Evolutionary conservation across 2,888 invertebrate genomes (phyloP), one percentile per base, ranked within the genome.

Genomic region (Norana najaformis): DNA sequence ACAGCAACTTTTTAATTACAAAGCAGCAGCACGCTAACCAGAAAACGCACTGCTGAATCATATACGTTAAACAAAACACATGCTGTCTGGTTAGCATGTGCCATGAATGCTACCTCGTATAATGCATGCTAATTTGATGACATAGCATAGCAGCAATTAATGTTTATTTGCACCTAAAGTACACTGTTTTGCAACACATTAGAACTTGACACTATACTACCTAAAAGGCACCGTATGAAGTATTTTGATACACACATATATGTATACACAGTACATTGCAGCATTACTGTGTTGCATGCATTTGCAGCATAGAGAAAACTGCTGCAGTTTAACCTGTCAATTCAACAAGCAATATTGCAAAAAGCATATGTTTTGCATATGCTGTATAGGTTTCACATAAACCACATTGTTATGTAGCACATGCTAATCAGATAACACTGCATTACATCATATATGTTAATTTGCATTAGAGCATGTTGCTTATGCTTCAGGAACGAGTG

Each of bases 21-120:
- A 30, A 69, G 69, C 69, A 69, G 69, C 69, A 69, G 69, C n/a
- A 69, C n/a, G 69, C 69, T 69, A 69, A 69, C n/a, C 69, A 69
- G 69, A n/a, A n/a, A 69, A n/a, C 30, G n/a, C 69, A 69, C 30
- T 69, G n/a, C 69, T 5, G n/a, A 69, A 47, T n/a, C 69, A 69
- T 8, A 69, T 69, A 69, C n/a, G 69, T 69, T 69, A 69, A 69
- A 8, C 30, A 69, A 69, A 69, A n/a, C 69, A 69, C 69, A 69
- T 69, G 69, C 16, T 69, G 13, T n/a, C n/a, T n/a, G 8, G n/a
- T 69, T 30, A 69, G n/a, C 30, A 69, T 8, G 69, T n/a, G 69
- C n/a, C 11, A 13, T 13, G 41, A 13, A 41, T 13, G 41, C 41
- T 41, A 41, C 30, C 30, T 30, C 69, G 0, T n/a, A n/a, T 5